Evolutionary conservation across 2,113 vertebrate genomes (phyloP).

Genomic region (Struthidea cinerea): DNA sequence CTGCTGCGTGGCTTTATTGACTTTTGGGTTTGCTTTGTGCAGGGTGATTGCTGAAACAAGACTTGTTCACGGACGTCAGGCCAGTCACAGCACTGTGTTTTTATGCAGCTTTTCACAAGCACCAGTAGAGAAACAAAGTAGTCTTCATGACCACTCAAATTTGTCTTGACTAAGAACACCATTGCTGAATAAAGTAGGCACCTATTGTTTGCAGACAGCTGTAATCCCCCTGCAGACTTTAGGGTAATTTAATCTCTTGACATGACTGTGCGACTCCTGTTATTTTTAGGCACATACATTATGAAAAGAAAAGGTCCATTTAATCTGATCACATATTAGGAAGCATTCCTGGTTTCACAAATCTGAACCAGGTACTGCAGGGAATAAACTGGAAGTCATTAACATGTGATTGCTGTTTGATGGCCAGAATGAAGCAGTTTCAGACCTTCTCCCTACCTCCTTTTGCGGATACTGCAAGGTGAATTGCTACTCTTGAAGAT

Average conservation of each 20-base stretch:
- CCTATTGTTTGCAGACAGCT: neutral
- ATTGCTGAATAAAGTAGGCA: neutral
- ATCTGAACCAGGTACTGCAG: neutral
- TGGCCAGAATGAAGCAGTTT: neutral
- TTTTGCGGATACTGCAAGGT: neutral
- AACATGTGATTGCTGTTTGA: constrained; percentile 1
- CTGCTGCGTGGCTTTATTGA: neutral
- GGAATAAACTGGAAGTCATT: constrained; percentile 2
- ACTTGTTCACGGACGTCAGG: neutral
- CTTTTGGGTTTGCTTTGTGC: neutral
- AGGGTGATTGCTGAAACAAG: neutral
- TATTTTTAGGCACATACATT: constrained; percentile 26
- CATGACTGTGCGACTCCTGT: constrained; percentile 7
- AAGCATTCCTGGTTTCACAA: neutral
- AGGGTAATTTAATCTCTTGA: constrained; percentile 18
- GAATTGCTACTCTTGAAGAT: neutral
- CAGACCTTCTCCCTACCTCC: neutral
- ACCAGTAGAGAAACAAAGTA: neutral
- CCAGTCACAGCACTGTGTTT: neutral
- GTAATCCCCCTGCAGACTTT: constrained; percentile 12
- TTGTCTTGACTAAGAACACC: neutral
- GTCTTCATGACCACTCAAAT: neutral
- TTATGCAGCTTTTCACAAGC: neutral
- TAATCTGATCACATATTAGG: constrained; percentile 52
- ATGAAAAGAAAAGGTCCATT: constrained; percentile 45